Base-by-base conservation (phyloP, 2,888 invertebrate species). In the Busseola fusca region DNA sequence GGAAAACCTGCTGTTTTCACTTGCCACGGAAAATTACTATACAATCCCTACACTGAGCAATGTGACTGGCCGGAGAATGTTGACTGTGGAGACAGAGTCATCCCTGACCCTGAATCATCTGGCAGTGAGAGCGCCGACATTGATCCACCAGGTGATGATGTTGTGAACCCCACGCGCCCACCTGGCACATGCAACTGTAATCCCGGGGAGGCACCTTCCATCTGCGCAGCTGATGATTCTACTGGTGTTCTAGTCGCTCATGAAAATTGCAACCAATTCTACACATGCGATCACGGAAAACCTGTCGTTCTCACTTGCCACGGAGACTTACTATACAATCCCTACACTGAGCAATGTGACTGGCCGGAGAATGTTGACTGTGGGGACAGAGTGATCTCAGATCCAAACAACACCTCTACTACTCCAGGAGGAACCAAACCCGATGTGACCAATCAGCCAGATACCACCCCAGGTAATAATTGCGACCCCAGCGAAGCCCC, bases 241-340 rank as follows among this genome's bases (percentile, higher is more conserved):
- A 82, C 86, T 0, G 87, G 89, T 0, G 45, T 81, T 12, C 62
- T 90, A 0, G 74, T 91, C 0, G 89, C 88, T 3, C 87, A 91
- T 52, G 88, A 90, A 72, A 86, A 88, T 62, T 91, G 91, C 69
- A 88, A 90, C 48, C 79, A 89, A 59, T 91, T 89, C 75, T 91
- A 50, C n/a, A n/a, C n/a, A 50, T 50, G 48, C 48, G n/a, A 50
- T n/a, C 10, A 50, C n/a, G 48, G 48, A 10, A 50, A 50, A 50
- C 48, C 48, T n/a, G n/a, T 50, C 4, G n/a, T 50, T 50, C 4
- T n/a, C n/a, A 10, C 4, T 4, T 50, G 48, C n/a, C n/a, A 50
- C 48, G 48, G 48, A 50, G 10, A 50, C 48, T 12, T 50, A n/a
- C 3, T 50, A 10, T 50, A 50, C 48, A 50, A 50, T 50, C 60